Base-by-base conservation (phyloP, 2,113 vertebrate genomes). In the Lepus europaeus region DNA sequence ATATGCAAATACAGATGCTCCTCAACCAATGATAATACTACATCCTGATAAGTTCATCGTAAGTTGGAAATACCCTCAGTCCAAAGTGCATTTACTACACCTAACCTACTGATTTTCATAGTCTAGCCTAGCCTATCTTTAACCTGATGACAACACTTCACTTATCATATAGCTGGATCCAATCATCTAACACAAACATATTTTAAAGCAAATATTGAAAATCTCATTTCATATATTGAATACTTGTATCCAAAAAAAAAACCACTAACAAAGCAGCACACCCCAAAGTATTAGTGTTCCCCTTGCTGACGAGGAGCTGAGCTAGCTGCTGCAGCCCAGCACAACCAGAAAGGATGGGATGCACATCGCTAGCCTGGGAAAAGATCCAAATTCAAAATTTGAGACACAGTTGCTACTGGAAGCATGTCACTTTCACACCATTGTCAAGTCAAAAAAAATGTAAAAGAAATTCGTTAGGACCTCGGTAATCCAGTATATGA, bases 221-320 rank as follows among this genome's bases (percentile, higher is more conserved):
- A 31, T 17, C 23, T 31, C 16, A 36, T 25, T 39, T 4, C 51
- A 64, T 11, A 8, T 61, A 10, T 39, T 76, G 29, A 88, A 66
- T 4, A 5, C 13, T 7, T 27, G 3, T 17, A 66, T 22, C 25
- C 45, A 31, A 39, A 73, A 27, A 36, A 36, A 36, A 53, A 29
- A 45, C 6, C 14, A 19, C 9, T 25, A 9, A 6, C 14, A 12
- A 14, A 45, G 16, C 8, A 64, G 20, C 4, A 4, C 6, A n/a
- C 25, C n/a, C 16, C 0, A 6, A 17, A 19, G 0, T 3, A 6
- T 68, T 20, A 4, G 10, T 5, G 11, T 49, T 31, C 39, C 23
- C n/a, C 39, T 23, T 14, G 12, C 12, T n/a, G 7, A 56, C 19
- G 33, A 12, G 31, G 6, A 31, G 8, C 22, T 31, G 2, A 4